Evolutionary conservation across 2,797 vertebrate genomes (phyloP).

Genomic region (Sciurus vulgaris): DNA sequence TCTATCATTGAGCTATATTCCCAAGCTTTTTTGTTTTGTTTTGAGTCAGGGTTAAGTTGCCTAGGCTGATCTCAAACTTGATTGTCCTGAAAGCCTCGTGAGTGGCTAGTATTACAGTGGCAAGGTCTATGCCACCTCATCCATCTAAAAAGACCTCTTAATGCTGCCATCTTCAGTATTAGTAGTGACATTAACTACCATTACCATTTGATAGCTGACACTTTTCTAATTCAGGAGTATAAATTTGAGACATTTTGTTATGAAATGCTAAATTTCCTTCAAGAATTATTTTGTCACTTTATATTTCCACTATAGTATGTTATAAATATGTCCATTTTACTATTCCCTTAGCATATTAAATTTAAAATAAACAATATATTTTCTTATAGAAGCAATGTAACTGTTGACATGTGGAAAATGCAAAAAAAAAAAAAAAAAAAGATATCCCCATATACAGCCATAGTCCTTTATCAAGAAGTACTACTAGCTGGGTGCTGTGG

Average conservation of each 20-base stretch:
- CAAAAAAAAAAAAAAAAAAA: neutral
- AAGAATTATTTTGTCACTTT: slow-evolving; percentile 33
- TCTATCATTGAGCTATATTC: no score
- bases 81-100: no score
- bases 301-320: neutral
- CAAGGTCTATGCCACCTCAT: no score
- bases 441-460: neutral
- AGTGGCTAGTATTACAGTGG: no score
- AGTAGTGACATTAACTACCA: neutral
- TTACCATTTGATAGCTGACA: neutral
- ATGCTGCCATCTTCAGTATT: neutral
- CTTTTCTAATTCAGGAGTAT: neutral
- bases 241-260: neutral
- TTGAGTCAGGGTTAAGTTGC: no score
- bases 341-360: neutral
- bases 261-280: neutral
- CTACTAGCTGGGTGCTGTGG: no score
- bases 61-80: no score
- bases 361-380: neutral
- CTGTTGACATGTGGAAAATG: neutral
- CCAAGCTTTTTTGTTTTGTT: no score
- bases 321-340: slow-evolving; percentile 14
- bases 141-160: neutral
- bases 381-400: slow-evolving; percentile 16
- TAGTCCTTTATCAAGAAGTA: neutral